Percentiles rank a stretch among this genome's conserved stretches.
Evolutionary conservation across 1,140 invertebrate species (phyloP).

Genomic region (Formica exsecta): DNA sequence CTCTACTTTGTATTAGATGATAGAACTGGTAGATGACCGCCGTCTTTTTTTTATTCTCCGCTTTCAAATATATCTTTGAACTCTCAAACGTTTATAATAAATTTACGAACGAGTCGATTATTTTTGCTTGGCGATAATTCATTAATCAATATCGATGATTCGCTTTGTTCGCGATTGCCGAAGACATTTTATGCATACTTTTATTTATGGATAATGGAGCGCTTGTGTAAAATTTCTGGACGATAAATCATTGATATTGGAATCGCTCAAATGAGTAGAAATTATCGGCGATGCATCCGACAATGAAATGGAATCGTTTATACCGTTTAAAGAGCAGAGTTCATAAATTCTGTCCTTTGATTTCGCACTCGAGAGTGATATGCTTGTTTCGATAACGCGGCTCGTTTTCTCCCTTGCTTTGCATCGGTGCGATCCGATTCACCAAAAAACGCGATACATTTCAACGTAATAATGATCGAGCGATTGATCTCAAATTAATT

Average conservation of each 20-base stretch:
- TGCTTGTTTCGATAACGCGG: not conserved
- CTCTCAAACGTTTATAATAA: conserved; percentile 7
- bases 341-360: not conserved
- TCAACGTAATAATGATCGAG: conserved; percentile 13
- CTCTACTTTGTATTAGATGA: conserved; percentile 39
- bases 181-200: too few relatives aligned
- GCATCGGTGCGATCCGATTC: not conserved
- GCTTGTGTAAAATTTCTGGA: not conserved
- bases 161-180: not conserved
- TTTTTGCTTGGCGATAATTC: not conserved
- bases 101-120: not conserved
- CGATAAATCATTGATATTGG: conserved; percentile 22
- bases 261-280: not conserved
- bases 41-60: conserved; percentile 23
- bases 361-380: conserved; percentile 2
- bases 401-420: conserved; percentile 9
- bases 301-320: not conserved
- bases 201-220: not conserved
- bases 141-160: not conserved
- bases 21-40: conserved; percentile 39
- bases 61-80: not conserved
- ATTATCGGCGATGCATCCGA: not conserved
- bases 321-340: not conserved
- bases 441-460: conserved; percentile 7
- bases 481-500: conserved; percentile 20